Conservation (phyloP, 1,140 invertebrate species). For the Babylonia areolata region DNA sequence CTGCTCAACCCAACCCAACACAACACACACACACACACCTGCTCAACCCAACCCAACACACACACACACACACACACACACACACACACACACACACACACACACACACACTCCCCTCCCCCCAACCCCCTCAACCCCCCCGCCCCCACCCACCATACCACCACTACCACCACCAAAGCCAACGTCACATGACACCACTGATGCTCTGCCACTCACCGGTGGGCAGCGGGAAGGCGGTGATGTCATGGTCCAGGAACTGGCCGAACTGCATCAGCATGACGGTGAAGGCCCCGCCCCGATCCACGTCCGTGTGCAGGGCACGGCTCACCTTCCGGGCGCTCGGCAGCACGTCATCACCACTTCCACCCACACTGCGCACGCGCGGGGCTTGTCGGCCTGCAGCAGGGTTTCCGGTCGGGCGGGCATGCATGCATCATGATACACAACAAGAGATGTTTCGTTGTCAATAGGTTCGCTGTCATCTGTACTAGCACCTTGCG, state of each 20-base stretch:
- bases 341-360: neutral
- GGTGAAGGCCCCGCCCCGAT: slow-evolving; percentile 1
- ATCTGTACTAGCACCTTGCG: too few relatives aligned
- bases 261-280: slow-evolving; percentile 98
- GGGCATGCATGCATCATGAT: too few relatives aligned
- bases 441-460: too few relatives aligned
- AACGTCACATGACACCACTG: too few relatives aligned
- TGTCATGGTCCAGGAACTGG: slow-evolving; percentile 96
- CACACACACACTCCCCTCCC: too few relatives aligned
- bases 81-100: neutral
- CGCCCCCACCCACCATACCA: too few relatives aligned
- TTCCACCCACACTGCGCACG: slow-evolving; percentile 36
- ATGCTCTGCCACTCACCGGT: slow-evolving; percentile 34
- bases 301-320: neutral
- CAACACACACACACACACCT: neutral
- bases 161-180: too few relatives aligned
- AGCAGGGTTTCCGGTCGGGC: too few relatives aligned
- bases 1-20: too few relatives aligned
- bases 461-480: too few relatives aligned
- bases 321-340: neutral
- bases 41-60: neutral
- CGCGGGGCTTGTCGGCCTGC: neutral
- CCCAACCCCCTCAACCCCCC: too few relatives aligned
- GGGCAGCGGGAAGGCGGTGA: slow-evolving; percentile 74
- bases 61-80: neutral